Conservation (phyloP, 2,888 invertebrate genomes). For the Nymphalis polychloros region DNA sequence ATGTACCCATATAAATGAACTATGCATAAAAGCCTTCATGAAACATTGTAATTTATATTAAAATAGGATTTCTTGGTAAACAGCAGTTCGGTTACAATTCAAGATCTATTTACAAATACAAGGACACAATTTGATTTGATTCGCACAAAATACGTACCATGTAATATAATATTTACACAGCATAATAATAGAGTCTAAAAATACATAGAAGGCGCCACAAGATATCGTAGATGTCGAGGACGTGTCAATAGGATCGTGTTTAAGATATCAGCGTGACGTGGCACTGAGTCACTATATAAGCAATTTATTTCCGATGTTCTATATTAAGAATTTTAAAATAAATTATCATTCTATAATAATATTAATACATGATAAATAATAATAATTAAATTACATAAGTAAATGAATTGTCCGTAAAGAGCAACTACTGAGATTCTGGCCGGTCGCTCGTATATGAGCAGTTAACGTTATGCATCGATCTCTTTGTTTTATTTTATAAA, state of each 20-base stretch:
- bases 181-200: slow-evolving; percentile 29
- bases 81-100: slow-evolving; percentile 5
- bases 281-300: slow-evolving; percentile 20
- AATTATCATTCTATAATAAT: not conserved
- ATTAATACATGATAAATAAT: no score
- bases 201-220: slow-evolving; percentile 20
- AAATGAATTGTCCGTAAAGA: no score
- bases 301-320: slow-evolving; percentile 8
- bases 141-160: slow-evolving; percentile 1
- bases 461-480: no score
- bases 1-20: no score
- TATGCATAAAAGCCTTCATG: no score
- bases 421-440: no score
- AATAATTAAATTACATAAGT: no score
- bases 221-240: slow-evolving; percentile 26
- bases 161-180: slow-evolving; percentile 17
- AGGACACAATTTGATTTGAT: not conserved
- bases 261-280: slow-evolving; percentile 19
- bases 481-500: no score
- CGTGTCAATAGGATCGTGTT: slow-evolving; percentile 26
- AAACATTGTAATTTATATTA: not conserved
- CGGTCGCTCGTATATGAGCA: no score
- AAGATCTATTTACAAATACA: slow-evolving; percentile 2
- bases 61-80: slow-evolving; percentile 13
- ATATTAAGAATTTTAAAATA: not conserved